These are phyloP conservation scores for Scaptomyza cyrtandrae DNA, from an alignment of 2,888 invertebrate species.

Conservation along the genomic window DNA sequence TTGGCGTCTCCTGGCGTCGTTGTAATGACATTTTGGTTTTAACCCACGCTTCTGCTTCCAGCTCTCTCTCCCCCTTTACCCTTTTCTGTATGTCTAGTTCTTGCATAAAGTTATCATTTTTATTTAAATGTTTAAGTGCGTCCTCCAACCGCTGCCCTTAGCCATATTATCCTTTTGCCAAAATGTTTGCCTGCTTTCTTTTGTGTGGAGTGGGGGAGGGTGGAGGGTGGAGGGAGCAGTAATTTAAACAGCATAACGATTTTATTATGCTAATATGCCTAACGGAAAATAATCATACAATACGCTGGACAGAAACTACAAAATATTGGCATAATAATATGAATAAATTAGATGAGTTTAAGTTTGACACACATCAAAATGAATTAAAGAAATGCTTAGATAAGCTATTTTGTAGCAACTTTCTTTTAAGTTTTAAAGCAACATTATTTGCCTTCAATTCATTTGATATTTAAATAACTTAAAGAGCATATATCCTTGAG, in stretches of 20 bases:
- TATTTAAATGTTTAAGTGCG: constrained; percentile 81
- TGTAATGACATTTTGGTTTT: constrained; percentile 76
- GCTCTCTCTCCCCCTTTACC: constrained; percentile 49
- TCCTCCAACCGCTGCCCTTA: not conserved
- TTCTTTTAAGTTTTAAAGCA: not conserved
- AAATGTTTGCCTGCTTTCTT: constrained; percentile 17
- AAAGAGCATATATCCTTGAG: constrained; percentile 5
- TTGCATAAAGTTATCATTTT: constrained; percentile 80
- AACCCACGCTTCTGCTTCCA: constrained; percentile 21
- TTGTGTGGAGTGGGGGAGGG: not conserved
- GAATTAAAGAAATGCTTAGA: constrained; percentile 6
- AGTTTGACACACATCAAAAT: constrained; percentile 21
- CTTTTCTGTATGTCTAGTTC: constrained; percentile 31
- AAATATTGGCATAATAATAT: constrained; percentile 24
- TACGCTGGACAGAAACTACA: constrained; percentile 41
- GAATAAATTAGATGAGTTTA: constrained; percentile 42
- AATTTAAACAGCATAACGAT: constrained; percentile 58
- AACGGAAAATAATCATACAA: constrained; percentile 51
- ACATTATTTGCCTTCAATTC: not conserved
- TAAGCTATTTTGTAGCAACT: not conserved
- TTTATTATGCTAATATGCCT: constrained; percentile 72
- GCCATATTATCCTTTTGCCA: constrained; percentile 14
- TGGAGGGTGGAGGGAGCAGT: constrained; percentile 13
- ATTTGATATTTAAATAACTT: constrained; percentile 10
- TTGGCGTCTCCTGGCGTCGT: constrained; percentile 57